A percentile compares a stretch with the other conserved stretches of the same genome.
Evolutionary conservation across 2,797 vertebrate species (phyloP).

Genomic region (Fringilla coelebs): DNA sequence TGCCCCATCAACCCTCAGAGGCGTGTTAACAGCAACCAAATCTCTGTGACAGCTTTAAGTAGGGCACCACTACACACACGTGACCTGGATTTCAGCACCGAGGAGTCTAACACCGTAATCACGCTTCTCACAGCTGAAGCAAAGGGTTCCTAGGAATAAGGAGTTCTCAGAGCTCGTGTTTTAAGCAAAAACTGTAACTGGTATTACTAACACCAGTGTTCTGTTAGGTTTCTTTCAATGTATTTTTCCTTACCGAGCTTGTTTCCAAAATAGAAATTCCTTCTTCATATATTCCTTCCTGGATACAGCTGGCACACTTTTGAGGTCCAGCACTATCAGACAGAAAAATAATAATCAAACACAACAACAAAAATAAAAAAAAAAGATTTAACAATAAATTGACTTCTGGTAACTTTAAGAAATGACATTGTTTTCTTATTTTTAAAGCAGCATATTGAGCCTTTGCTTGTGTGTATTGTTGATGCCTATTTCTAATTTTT

Average conservation of each 20-base stretch:
- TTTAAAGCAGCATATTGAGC: neutral
- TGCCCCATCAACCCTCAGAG: neutral
- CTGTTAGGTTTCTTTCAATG: neutral
- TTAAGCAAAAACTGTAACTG: neutral
- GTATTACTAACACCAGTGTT: neutral
- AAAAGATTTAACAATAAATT: neutral
- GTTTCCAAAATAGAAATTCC: slow-evolving; percentile 87
- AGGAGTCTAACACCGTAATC: neutral
- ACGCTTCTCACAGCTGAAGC: neutral
- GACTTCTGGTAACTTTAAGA: neutral
- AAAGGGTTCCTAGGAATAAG: neutral
- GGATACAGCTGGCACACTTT: slow-evolving; percentile 89
- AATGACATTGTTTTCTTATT: neutral
- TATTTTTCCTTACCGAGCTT: slow-evolving; percentile 80
- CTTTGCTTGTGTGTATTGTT: neutral
- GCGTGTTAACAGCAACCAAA: neutral
- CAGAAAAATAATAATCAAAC: neutral
- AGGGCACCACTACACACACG: neutral
- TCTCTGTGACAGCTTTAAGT: neutral
- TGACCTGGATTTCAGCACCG: neutral
- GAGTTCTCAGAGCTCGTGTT: neutral
- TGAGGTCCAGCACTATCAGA: slow-evolving; percentile 86
- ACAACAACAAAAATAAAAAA: neutral
- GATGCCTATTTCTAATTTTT: neutral
- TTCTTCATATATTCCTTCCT: slow-evolving; percentile 95